Base-by-base conservation (phyloP, 1,140 invertebrate genomes). In the Hycleus phaleratus region DNA sequence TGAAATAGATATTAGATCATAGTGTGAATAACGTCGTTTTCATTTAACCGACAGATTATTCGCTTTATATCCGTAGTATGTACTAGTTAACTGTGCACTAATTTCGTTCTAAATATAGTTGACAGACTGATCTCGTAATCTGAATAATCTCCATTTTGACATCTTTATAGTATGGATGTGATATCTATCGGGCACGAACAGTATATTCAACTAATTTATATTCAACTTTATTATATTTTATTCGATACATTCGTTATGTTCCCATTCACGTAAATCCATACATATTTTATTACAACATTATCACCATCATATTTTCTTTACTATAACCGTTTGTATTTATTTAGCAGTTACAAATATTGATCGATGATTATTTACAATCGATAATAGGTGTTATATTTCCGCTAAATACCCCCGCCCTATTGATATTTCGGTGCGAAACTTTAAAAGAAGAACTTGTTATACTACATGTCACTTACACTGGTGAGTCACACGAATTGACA, bases 401-500 rank as follows among this genome's bases (percentile, higher is more conserved):
- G 18, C 0, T 18, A 18, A 18, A 18, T 18, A 18, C 18, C 18
- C 12, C 18, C 18, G 18, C 18, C 18, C 18, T 18, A 1, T 18
- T 1, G 18, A 18, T 18, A 18, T 32, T 32, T 32, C 2, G 32
- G 51, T 38, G 51, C 51, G 51, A 53, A 53, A 53, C 40, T 53
- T 53, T 53, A 25, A 7, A 46, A 24, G 45, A 62, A 63, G 49
- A 66, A 63, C 64, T 61, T 66, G 64, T 66, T 66, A 61, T 56
- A 68, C 18, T 18, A 18, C 64, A 64, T 69, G 68, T 69, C 68
- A 69, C 64, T 68, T 68, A 56, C 68, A 67, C 52, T 49, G 56
- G 50, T 63, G 57, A 63, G 55, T 64, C 64, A 60, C 60, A 68
- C 59, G 61, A 63, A 59, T 49, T 55, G 55, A 38, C 55, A 49